Evolutionary conservation across 2,888 invertebrate species (phyloP).

Genomic region (Tetrapedia diversipes): DNA sequence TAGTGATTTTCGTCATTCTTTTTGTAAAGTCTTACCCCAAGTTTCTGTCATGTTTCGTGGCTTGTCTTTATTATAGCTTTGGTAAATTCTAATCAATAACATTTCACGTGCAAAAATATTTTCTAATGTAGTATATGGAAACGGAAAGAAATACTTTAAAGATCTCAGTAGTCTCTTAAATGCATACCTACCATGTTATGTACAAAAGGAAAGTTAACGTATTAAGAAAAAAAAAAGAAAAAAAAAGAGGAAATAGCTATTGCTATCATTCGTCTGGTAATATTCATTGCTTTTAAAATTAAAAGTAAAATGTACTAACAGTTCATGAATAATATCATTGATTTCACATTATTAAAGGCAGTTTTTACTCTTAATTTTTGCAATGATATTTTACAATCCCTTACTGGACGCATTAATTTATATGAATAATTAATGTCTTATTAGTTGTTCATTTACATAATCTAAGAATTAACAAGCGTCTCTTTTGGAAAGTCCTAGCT

Average conservation of each 20-base stretch:
- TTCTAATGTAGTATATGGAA: conserved; percentile 36
- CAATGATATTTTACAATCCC: conserved; percentile 9
- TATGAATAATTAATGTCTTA: background rate
- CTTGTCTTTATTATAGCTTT: conserved; percentile 44
- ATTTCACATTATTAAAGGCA: background rate
- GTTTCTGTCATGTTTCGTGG: background rate
- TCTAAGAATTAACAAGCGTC: conserved; percentile 32
- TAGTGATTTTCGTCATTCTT: background rate
- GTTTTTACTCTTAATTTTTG: conserved; percentile 19
- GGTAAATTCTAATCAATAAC: conserved; percentile 33
- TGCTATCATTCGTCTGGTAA: conserved; percentile 7
- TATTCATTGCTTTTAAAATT: background rate
- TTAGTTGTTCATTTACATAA: conserved; percentile 6
- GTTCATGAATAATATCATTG: background rate
- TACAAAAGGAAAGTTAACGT: conserved; percentile 38
- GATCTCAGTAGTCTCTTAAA: conserved; percentile 41
- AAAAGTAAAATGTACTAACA: conserved; percentile 16
- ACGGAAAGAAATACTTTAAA: conserved; percentile 48
- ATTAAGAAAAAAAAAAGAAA: background rate
- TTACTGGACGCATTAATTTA: background rate
- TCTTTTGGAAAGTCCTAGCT: conserved; percentile 26
- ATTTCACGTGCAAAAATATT: conserved; percentile 37
- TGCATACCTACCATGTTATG: conserved; percentile 46
- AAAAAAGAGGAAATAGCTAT: background rate
- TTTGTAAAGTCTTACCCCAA: background rate